Evolutionary conservation across 2,113 vertebrate species (phyloP), one percentile per base, ranked within the genome.

Genomic region (Tichodroma muraria): DNA sequence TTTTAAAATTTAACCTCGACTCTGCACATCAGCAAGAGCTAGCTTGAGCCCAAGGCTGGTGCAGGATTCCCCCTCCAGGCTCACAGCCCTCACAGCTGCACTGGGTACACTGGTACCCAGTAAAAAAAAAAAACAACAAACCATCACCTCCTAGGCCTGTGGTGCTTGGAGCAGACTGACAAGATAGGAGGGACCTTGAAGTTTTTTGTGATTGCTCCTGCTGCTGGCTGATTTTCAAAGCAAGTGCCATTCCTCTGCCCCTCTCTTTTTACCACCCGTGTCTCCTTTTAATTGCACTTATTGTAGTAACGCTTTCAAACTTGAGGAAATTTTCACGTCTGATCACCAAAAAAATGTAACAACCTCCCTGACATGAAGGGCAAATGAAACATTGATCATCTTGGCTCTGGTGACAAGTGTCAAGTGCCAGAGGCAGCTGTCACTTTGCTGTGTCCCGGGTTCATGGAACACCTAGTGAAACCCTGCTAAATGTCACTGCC

Each of bases 21-120:
- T 27, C 3, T 2, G 1, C 1, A 1, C 11, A 54, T 56, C 14
- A 47, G 8, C 2, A 1, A 2, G 30, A 15, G 15, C 0, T 0
- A 28, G 27, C 6, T 53, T 6, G 10, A 79, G 6, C 15, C 30
- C 6, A 23, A 25, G 35, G 18, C 10, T 40, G n/a, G 9, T 8
- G 9, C 30, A 24, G 8, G 9, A 8, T 52, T 82, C 16, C 21
- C 17, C 27, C 18, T 52, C 15, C 37, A 37, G 7, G 4, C 17
- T 38, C 40, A 9, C 9, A 8, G 21, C 21, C 79, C 31, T 68
- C 28, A n/a, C 30, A 73, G 22, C 7, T 54, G 20, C 24, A 2
- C 11, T 33, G n/a, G n/a, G n/a, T n/a, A n/a, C 33, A 20, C 7
- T 15, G 33, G 12, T 45, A 52, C 6, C 11, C 9, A 65, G 4